Evolutionary conservation across 2,797 vertebrate species (phyloP), one percentile per base, ranked within the genome.

Genomic region (Helostoma temminkii): DNA sequence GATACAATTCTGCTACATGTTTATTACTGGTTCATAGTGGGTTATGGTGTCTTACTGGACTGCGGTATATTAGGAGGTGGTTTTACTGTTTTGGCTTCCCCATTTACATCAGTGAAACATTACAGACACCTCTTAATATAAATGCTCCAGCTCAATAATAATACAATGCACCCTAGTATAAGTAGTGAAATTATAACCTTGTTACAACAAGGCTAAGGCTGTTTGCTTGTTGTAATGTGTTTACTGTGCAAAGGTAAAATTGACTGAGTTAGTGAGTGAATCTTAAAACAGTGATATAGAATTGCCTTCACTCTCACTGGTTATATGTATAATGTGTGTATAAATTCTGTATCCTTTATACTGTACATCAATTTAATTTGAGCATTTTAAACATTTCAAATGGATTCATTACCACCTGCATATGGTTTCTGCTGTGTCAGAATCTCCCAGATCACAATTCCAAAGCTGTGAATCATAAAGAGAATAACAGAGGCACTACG

Each of bases 361-460:
- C 5, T 25, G 25, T 15, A 58, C 54, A 74, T 73, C 18, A 56
- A 12, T 68, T 62, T 71, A 32, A 71, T 62, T 6, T 59, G 24
- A 45, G n/a, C 3, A 77, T 76, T 24, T 8, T 15, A 72, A 37
- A 19, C 8, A 45, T 76, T 72, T 55, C 5, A 73, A 30, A 65
- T 66, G 0, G 79, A 76, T 49, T 3, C 2, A 66, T 61, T 69
- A 70, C 52, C 93, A 96, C 96, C 96, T 92, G 94, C 32, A 18
- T 95, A 94, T 0, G 95, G 93, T 65, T 96, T 97, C 90, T 95
- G 95, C 92, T 97, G 96, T 47, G 95, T 94, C 25, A 98, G 92
- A 24, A 96, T 93, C 91, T 97, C 96, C 96, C 96, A 97, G 61
- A 95, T 90, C 79, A 97, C 89, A 45, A 97, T 95, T 18, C 92